Evolutionary conservation across 2,113 vertebrate genomes (phyloP).

Genomic region (Corythornis vintsioides): DNA sequence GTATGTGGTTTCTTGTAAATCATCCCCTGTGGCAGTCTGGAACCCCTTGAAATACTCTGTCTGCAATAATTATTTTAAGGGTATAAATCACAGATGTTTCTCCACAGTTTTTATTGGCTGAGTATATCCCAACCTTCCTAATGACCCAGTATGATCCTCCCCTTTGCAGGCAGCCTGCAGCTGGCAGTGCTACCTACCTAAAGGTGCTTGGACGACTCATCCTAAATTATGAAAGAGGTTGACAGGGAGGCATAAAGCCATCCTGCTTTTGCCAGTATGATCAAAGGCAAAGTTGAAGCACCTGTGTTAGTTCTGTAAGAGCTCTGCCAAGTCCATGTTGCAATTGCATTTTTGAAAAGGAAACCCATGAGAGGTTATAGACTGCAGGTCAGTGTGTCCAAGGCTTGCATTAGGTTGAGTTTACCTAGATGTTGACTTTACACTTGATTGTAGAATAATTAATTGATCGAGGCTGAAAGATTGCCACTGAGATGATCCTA

Average conservation of each 20-base stretch:
- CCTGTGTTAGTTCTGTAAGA: background rate
- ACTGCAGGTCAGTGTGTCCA: background rate
- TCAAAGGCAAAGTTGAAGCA: background rate
- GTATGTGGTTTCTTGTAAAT: background rate
- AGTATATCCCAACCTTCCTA: background rate
- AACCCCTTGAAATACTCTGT: background rate
- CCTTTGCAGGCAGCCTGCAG: background rate
- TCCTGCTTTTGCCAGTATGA: background rate
- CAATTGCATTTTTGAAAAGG: background rate
- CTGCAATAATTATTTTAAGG: background rate
- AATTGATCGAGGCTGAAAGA: background rate
- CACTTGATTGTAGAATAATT: background rate
- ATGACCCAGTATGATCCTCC: background rate
- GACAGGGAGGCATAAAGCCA: background rate
- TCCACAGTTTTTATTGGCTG: background rate
- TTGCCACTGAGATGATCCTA: background rate
- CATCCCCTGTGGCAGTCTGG: background rate
- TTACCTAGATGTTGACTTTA: background rate
- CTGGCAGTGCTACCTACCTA: background rate
- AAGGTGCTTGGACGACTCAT: background rate
- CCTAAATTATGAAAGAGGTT: background rate
- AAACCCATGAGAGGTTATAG: background rate
- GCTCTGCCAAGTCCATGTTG: background rate
- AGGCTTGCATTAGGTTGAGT: background rate
- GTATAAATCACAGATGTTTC: background rate